These are phyloP conservation scores for Drosophila anomelani DNA, from an alignment of 2,888 invertebrate genomes.

Conservation along the genomic window DNA sequence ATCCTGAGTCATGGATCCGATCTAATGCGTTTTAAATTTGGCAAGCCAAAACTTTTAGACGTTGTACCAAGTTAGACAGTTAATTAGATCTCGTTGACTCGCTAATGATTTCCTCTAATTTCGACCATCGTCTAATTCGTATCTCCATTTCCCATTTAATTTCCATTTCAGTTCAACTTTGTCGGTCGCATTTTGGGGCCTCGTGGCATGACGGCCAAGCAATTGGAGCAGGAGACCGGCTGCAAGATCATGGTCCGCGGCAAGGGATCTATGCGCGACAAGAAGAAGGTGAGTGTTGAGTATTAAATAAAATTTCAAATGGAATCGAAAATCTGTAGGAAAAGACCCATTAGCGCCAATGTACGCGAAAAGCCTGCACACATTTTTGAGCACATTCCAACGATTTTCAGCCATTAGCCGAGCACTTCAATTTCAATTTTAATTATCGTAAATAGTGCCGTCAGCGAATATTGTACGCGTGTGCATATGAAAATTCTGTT, in stretches of 20 bases:
- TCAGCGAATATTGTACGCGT: conserved; percentile 15
- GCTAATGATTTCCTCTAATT: conserved; percentile 69
- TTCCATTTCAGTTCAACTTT: conserved; percentile 97
- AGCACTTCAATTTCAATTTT: conserved; percentile 40
- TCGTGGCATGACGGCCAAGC: conserved; percentile 99
- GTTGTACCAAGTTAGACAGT: conserved; percentile 36
- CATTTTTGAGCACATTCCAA: conserved; percentile 36
- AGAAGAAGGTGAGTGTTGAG: conserved; percentile 95
- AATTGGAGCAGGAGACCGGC: conserved; percentile 99
- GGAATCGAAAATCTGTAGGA: conserved; percentile 7
- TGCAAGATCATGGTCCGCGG: conserved; percentile 99
- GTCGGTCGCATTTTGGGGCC: conserved; percentile 99
- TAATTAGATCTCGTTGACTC: conserved; percentile 50
- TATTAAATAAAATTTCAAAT: neutral
- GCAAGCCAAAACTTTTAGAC: conserved; percentile 28
- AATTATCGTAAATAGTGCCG: conserved; percentile 32
- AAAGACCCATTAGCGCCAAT: conserved; percentile 11
- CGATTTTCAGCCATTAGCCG: conserved; percentile 24
- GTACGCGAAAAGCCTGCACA: neutral
- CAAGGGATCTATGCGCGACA: conserved; percentile 99
- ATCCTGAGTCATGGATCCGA: conserved; percentile 28
- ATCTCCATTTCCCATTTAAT: conserved; percentile 74
- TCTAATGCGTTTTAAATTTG: conserved; percentile 72
- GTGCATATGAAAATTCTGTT: conserved; percentile 53
- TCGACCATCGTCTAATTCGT: conserved; percentile 24